Conservation (phyloP, 2,113 vertebrate genomes). For the Seriola rivoliana region DNA sequence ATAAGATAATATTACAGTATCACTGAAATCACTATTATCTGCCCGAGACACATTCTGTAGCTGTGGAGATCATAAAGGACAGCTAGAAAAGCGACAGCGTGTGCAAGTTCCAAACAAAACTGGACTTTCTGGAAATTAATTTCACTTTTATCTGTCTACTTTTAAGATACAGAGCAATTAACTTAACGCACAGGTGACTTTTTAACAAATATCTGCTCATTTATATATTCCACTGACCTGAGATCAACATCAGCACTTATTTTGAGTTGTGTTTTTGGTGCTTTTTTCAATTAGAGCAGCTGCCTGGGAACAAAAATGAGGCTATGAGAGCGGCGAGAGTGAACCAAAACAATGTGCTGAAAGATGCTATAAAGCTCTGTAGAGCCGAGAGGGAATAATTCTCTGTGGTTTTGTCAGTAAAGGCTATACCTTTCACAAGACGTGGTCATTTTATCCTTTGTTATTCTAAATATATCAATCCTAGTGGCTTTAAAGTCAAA, state of each 20-base stretch:
- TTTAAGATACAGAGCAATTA: neutral
- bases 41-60: neutral
- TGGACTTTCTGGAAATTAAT: neutral
- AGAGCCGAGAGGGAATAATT: neutral
- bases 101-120: neutral
- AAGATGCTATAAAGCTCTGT: too few species aligned
- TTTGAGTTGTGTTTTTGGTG: neutral
- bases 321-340: neutral
- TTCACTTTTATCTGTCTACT: neutral
- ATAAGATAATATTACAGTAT: neutral
- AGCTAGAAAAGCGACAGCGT: too few species aligned
- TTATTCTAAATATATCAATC: neutral
- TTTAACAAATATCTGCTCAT: neutral
- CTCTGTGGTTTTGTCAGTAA: neutral
- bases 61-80: too few species aligned
- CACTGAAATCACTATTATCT: neutral
- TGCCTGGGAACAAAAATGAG: neutral
- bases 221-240: neutral
- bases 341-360: too few species aligned
- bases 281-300: neutral
- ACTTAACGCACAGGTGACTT: neutral
- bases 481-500: neutral
- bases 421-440: neutral
- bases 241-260: neutral
- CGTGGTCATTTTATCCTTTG: neutral